Conservation (phyloP, 2,797 vertebrate species). For the Chrysolophus pictus region DNA sequence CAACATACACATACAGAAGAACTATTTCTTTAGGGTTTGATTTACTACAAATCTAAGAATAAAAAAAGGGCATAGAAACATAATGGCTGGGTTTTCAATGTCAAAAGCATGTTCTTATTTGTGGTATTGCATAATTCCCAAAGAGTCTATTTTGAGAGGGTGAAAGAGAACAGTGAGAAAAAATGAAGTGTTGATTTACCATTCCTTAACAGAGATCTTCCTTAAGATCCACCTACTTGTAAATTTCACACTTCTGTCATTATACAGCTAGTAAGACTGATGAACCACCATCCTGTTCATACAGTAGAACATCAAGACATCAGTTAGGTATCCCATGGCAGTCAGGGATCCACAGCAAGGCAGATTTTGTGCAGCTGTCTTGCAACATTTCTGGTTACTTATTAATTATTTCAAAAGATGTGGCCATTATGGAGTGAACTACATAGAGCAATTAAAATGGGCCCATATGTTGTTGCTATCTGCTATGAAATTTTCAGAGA, state of each 20-base stretch:
- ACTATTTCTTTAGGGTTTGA: conserved; percentile 34
- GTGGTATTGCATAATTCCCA: neutral
- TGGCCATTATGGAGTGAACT: neutral
- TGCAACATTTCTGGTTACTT: neutral
- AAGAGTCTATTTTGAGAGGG: conserved; percentile 33
- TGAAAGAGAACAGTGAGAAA: neutral
- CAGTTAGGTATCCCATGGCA: neutral
- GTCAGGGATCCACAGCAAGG: neutral
- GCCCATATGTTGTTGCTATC: neutral
- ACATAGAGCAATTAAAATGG: neutral
- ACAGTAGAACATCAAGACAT: neutral
- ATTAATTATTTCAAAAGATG: neutral
- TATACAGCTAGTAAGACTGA: neutral
- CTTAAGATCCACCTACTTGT: neutral
- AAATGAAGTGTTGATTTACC: neutral
- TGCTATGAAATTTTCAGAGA: neutral
- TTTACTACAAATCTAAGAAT: conserved; percentile 5
- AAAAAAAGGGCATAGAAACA: neutral
- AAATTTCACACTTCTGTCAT: neutral
- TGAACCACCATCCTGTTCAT: neutral
- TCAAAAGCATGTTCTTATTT: neutral
- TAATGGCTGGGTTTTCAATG: neutral
- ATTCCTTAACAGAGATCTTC: neutral
- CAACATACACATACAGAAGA: conserved; percentile 22
- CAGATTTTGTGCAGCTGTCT: neutral